Evolutionary conservation across 2,113 vertebrate genomes (phyloP).

Genomic region (Brienomyrus longianalis): DNA sequence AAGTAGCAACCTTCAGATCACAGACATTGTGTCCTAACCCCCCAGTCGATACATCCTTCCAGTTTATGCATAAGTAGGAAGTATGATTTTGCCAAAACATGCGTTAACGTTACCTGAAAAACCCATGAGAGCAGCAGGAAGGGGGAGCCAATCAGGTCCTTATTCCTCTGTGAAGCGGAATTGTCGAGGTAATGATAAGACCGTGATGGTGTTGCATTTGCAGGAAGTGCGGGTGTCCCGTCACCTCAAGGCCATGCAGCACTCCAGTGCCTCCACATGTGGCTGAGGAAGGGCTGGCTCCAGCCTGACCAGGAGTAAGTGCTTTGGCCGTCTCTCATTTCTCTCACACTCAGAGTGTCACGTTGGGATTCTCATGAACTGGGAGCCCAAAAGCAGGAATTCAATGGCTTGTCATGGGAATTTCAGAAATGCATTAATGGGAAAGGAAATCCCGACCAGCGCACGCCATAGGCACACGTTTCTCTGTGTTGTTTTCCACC

Average conservation of each 20-base stretch:
- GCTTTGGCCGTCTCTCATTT: not conserved
- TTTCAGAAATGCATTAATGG: not conserved
- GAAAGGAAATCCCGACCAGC: not conserved
- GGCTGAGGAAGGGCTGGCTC: not conserved
- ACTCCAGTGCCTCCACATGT: not conserved
- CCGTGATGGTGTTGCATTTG: not conserved
- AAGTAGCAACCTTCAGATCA: not conserved
- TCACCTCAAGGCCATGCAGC: not conserved
- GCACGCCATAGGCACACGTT: not conserved
- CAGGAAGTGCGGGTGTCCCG: not conserved
- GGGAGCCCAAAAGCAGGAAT: not conserved
- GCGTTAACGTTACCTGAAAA: not conserved
- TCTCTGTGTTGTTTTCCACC: not conserved
- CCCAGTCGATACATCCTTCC: not conserved
- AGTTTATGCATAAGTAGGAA: not conserved
- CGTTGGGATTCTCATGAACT: not conserved
- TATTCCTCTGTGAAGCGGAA: not conserved
- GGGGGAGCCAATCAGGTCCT: not conserved
- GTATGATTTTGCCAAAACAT: not conserved
- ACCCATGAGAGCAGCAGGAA: not conserved
- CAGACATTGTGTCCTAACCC: not conserved
- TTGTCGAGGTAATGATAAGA: not conserved
- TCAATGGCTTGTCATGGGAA: not conserved
- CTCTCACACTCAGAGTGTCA: not conserved
- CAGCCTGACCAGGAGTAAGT: not conserved